Evolutionary conservation across 2,888 invertebrate species (phyloP), one percentile per base, ranked within the genome.

Genomic region (Schizaphis graminum): DNA sequence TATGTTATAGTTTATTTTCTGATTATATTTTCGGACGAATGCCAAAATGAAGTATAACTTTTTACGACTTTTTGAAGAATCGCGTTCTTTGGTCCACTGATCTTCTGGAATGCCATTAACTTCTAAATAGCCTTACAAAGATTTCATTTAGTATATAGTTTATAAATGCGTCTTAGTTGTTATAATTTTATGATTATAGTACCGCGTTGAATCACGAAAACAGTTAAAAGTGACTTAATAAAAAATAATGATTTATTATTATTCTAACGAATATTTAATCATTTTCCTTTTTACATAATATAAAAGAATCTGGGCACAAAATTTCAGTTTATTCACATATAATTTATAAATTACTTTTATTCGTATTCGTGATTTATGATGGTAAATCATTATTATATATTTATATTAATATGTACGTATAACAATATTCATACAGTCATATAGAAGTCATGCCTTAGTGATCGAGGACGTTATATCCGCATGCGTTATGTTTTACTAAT

Each of bases 1-100:
- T 92, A 35, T 26, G 41, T n/a, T 88, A 56, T n/a, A 67, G 49
- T 92, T 87, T 92, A 53, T 88, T 92, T 49, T 24, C 24, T 53
- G 88, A 93, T 93, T 89, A 77, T 26, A 89, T 77, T 28, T 13
- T n/a, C 67, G 92, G 92, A 93, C 44, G 10, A 53, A 77, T 77
- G 92, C 92, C 92, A 93, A 93, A 89, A 13, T 21, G 11, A 13
- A 77, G 77, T 41, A 77, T 56, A 56, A 53, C 28, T 93, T 92
- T 93, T 89, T 89, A 93, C 56, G 77, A 89, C 67, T 93, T 92
- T 87, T n/a, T 67, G 41, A 88, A 91, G 91, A 57, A 91, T 88
- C 10, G 8, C 41, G 61, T 88, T 87, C n/a, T 67, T 67, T 61
- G 49, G 49, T 67, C 41, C 61, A 61, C 49, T 87, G 41, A 67